Conservation (phyloP, 2,113 vertebrate species). For the Peromyscus maniculatus region DNA sequence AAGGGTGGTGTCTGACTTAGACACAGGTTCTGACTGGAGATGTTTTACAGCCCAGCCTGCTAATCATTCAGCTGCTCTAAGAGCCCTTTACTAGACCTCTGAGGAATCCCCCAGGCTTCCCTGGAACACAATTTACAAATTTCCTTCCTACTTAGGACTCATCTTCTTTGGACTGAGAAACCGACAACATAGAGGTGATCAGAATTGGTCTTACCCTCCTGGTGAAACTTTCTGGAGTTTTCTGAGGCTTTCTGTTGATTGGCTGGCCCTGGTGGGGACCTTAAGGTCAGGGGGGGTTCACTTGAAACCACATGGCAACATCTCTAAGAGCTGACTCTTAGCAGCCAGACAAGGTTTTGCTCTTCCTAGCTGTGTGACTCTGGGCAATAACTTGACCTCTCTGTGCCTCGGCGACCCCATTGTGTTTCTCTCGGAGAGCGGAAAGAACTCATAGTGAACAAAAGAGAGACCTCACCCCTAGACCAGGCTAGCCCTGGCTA, state of each 20-base stretch:
- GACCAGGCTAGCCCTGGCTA: not conserved
- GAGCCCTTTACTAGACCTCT: not conserved
- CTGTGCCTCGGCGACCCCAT: not conserved
- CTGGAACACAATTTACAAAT: not conserved
- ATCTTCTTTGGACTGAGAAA: not conserved
- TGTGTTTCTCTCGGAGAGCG: not conserved
- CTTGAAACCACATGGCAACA: fast-evolving
- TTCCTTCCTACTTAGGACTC: not conserved
- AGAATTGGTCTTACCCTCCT: not conserved
- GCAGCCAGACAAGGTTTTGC: not conserved
- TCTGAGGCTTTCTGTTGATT: not conserved
- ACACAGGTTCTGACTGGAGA: not conserved
- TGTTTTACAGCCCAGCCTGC: not conserved
- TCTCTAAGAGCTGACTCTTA: fast-evolving
- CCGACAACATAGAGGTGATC: not conserved
- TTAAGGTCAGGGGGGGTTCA: not conserved
- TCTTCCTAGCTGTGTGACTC: not conserved
- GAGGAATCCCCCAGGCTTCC: not conserved
- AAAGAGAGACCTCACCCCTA: not conserved
- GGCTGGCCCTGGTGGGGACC: too few species aligned
- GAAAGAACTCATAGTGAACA: not conserved
- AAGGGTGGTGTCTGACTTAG: fast-evolving
- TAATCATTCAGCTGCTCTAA: not conserved
- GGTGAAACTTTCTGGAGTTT: not conserved
- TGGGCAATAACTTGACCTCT: not conserved